These are phyloP conservation scores for Camponotus fellah DNA, from an alignment of 2,888 invertebrate genomes.

Conservation along the genomic window DNA sequence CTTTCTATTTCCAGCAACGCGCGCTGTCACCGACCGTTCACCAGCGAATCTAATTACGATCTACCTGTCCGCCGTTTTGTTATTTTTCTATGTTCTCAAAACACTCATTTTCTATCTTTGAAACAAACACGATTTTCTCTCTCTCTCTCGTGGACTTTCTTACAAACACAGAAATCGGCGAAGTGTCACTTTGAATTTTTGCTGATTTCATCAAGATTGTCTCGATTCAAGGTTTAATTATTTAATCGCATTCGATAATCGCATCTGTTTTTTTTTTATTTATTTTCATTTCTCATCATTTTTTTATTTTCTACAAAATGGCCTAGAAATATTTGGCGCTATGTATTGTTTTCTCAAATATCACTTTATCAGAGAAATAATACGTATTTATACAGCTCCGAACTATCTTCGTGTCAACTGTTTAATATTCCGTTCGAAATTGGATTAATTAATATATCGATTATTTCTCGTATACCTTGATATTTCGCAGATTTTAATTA, in stretches of 20 bases:
- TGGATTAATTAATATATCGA: conserved; percentile 25
- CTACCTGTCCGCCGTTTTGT: not conserved
- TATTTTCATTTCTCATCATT: not conserved
- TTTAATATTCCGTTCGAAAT: not conserved
- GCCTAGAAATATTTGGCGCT: not conserved
- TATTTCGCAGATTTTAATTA: not conserved
- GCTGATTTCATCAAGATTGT: too few species aligned
- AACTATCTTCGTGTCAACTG: conserved; percentile 3
- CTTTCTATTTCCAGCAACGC: conserved; percentile 80
- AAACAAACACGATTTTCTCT: conserved; percentile 31
- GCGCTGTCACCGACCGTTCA: conserved; percentile 72
- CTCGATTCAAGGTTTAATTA: not conserved
- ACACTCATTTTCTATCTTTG: conserved; percentile 13
- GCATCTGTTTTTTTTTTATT: not conserved
- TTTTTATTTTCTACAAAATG: not conserved
- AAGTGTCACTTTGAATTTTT: not conserved
- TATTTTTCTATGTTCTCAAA: not conserved
- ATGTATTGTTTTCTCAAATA: not conserved
- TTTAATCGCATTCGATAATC: not conserved
- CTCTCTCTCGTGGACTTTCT: not conserved
- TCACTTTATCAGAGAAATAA: not conserved
- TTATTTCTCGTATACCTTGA: not conserved
- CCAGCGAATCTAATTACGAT: conserved; percentile 74
- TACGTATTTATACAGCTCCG: not conserved
- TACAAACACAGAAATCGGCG: conserved; percentile 21